phyloP scores from a whole-genome alignment of 2,113 vertebrate genomes.

The Oryzias javanicus region DNA sequence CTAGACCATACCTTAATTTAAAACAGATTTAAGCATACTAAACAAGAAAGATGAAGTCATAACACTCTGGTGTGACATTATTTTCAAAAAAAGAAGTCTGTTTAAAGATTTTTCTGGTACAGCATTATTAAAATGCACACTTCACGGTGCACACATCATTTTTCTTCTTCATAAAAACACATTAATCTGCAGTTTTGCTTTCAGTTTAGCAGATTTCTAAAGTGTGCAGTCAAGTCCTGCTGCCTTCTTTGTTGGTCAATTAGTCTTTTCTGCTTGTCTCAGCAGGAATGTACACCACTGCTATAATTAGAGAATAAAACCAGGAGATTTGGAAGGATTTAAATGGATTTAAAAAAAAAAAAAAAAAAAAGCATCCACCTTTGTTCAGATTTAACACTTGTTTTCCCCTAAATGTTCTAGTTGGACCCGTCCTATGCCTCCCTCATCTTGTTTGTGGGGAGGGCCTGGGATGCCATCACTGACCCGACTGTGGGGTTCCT shows the following conservation, averaged over 20 bases:
- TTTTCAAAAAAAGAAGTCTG: too few relatives aligned
- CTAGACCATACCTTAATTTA: not conserved
- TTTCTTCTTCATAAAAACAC: too few relatives aligned
- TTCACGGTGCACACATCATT: too few relatives aligned
- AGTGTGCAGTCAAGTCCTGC: conserved; percentile 21
- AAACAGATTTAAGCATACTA: too few relatives aligned
- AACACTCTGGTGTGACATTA: too few relatives aligned
- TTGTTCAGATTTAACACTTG: not conserved
- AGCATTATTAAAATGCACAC: too few relatives aligned
- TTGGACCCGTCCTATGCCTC: conserved; percentile 87
- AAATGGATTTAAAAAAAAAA: too few relatives aligned
- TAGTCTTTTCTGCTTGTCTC: conserved; percentile 3
- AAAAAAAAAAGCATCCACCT: too few relatives aligned
- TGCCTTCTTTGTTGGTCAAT: conserved; percentile 47
- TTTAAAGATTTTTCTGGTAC: too few relatives aligned
- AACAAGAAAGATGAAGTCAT: too few relatives aligned
- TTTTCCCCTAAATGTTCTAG: conserved; percentile 54
- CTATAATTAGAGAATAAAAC: not conserved
- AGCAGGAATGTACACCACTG: conserved; percentile 13
- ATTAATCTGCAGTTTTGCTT: not conserved
- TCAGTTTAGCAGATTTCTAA: not conserved
- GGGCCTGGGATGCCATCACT: conserved; percentile 92
- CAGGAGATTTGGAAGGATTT: too few relatives aligned
- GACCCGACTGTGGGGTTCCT: conserved; percentile 93
- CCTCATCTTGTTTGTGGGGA: conserved; percentile 90